Percentiles rank a stretch among this genome's conserved stretches.
Conservation (phyloP, 2,888 invertebrate genomes). For the Dastarcus helophoroides region DNA sequence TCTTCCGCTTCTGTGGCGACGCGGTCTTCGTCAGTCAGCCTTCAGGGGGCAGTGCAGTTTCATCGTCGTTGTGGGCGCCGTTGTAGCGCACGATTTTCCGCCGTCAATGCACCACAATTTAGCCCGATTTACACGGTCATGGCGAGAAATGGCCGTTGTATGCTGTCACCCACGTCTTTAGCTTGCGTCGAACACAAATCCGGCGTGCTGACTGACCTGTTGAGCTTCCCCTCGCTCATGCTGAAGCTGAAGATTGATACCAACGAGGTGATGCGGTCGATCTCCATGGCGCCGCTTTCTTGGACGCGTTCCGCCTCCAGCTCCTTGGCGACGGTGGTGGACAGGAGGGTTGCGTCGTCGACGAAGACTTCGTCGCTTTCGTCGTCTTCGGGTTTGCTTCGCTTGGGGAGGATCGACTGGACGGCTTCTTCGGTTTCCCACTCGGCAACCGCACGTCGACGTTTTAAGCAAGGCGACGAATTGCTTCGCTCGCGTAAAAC, state of each 20-base stretch:
- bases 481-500: conserved; percentile 31
- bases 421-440: conserved; percentile 46
- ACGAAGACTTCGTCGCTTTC: conserved; percentile 35
- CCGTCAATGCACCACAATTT: too few relatives aligned
- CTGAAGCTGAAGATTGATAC: conserved; percentile 49
- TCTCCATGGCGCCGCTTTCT: conserved; percentile 39
- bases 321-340: conserved; percentile 30
- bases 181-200: conserved; percentile 45
- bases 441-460: conserved; percentile 39
- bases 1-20: too few relatives aligned
- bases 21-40: too few relatives aligned
- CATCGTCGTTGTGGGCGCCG: too few relatives aligned
- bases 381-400: conserved; percentile 27
- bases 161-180: conserved; percentile 34
- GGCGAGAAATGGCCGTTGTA: conserved; percentile 41
- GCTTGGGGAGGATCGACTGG: conserved; percentile 42
- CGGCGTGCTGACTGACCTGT: conserved; percentile 41
- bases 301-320: conserved; percentile 5
- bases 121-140: conserved; percentile 47
- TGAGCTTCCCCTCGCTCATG: conserved; percentile 29
- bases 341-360: conserved; percentile 34
- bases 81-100: too few relatives aligned
- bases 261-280: conserved; percentile 46
- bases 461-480: conserved; percentile 33
- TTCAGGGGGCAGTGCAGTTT: too few relatives aligned